Percentiles rank a stretch among this genome's conserved stretches.
Conservation (phyloP, 2,888 invertebrate species). For the Amphimallon solstitiale region DNA sequence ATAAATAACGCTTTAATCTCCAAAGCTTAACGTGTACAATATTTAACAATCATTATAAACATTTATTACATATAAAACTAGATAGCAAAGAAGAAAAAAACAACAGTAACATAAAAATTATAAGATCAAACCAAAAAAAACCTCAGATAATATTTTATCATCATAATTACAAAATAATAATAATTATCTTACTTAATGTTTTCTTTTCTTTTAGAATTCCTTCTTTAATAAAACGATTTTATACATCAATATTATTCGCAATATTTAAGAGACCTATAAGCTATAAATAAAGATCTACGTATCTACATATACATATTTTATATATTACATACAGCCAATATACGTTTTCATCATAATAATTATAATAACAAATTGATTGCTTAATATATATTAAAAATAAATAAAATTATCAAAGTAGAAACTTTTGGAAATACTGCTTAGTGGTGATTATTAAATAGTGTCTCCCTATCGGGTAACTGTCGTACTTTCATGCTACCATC, state of each 20-base stretch:
- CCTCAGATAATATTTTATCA: background rate
- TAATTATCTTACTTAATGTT: too few species aligned
- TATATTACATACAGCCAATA: too few species aligned
- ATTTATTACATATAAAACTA: constrained; percentile 12
- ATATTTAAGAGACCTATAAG: too few species aligned
- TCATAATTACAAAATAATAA: background rate
- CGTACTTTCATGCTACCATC: constrained; percentile 99
- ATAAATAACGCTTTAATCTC: background rate
- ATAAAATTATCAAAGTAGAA: background rate
- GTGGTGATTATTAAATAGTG: constrained; percentile 48
- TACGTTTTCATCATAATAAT: too few species aligned
- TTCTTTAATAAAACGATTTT: too few species aligned
- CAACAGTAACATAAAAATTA: constrained; percentile 5
- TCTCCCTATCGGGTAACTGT: constrained; percentile 84
- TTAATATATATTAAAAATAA: background rate
- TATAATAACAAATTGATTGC: background rate
- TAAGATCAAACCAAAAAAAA: background rate
- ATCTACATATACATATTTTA: too few species aligned
- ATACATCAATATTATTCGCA: too few species aligned
- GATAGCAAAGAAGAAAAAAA: background rate
- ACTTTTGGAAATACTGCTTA: constrained; percentile 21
- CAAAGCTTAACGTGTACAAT: background rate
- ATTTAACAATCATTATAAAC: background rate
- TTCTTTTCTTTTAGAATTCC: too few species aligned
- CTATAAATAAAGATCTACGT: too few species aligned